Evolutionary conservation across 2,888 invertebrate genomes (phyloP).

Genomic region (Tetranychus truncatus): DNA sequence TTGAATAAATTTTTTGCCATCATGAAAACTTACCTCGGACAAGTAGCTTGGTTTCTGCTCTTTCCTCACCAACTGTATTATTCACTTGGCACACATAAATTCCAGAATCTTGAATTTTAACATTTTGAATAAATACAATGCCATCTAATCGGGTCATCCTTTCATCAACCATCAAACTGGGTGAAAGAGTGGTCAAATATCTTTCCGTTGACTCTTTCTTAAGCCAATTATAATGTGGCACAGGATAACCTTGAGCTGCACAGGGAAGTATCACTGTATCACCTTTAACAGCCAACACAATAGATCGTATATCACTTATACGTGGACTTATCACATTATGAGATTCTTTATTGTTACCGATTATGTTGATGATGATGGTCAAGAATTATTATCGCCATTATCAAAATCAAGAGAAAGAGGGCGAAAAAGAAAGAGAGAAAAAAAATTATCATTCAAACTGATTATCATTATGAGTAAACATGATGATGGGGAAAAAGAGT

Average conservation of each 20-base stretch:
- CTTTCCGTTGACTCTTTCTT: conserved; percentile 22
- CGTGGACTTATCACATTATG: conserved; percentile 18
- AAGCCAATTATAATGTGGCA: conserved; percentile 33
- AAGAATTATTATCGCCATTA: background rate
- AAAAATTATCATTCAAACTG: too few species aligned
- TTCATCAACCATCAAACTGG: background rate
- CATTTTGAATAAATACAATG: background rate
- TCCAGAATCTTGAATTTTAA: conserved; percentile 26
- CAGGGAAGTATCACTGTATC: conserved; percentile 33
- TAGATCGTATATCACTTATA: conserved; percentile 23
- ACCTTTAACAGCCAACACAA: conserved; percentile 25
- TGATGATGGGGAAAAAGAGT: background rate
- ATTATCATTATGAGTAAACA: too few species aligned
- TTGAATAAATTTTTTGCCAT: background rate
- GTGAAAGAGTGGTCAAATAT: background rate
- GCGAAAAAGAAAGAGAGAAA: background rate
- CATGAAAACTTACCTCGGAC: conserved; percentile 30
- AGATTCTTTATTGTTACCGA: conserved; percentile 8
- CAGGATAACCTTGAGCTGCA: conserved; percentile 33
- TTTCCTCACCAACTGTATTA: conserved; percentile 31
- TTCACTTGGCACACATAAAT: conserved; percentile 32
- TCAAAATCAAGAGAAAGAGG: background rate
- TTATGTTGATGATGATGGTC: background rate
- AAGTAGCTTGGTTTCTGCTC: conserved; percentile 29
- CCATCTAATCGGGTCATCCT: background rate